Evolutionary conservation across 2,888 invertebrate species (phyloP).

Genomic region (Drosophila neotestacea): DNA sequence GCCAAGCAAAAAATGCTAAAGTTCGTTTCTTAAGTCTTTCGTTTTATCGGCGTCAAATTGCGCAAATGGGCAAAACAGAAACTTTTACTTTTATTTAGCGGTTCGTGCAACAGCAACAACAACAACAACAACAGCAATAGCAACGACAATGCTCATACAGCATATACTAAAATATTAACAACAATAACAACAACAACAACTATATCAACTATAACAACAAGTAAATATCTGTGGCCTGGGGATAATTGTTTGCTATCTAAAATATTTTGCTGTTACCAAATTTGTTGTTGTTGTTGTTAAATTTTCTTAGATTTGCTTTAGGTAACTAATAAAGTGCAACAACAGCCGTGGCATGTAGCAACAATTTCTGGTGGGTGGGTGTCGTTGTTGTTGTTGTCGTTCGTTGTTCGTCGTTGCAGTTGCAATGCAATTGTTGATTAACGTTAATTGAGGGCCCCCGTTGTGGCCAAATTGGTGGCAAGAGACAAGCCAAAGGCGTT

Average conservation of each 20-base stretch:
- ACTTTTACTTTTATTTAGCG: conserved; percentile 61
- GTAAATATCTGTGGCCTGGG: conserved; percentile 28
- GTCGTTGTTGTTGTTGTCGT: conserved; percentile 33
- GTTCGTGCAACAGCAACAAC: conserved; percentile 39
- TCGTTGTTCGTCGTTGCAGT: background rate
- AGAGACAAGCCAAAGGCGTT: conserved; percentile 13
- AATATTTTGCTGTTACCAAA: conserved; percentile 49
- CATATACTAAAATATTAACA: conserved; percentile 25
- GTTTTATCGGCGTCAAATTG: conserved; percentile 63
- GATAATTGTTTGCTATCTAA: conserved; percentile 69
- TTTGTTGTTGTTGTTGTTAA: conserved; percentile 24
- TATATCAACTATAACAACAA: conserved; percentile 7
- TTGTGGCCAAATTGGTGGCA: conserved; percentile 14
- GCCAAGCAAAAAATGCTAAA: conserved; percentile 50
- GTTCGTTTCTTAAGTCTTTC: conserved; percentile 78
- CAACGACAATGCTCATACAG: conserved; percentile 12
- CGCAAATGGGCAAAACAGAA: conserved; percentile 51
- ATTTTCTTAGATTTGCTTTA: conserved; percentile 1
- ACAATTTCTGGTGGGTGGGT: conserved; percentile 19
- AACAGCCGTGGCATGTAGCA: conserved; percentile 15
- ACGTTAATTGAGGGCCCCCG: conserved; percentile 37
- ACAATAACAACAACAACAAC: conserved; percentile 17
- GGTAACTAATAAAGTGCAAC: conserved; percentile 29
- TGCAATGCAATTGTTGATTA: conserved; percentile 31
- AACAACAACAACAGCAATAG: conserved; percentile 8